A percentile compares a stretch with the other conserved stretches of the same genome.
Conservation (phyloP, 2,113 vertebrate genomes). For the Centropristis striata region DNA sequence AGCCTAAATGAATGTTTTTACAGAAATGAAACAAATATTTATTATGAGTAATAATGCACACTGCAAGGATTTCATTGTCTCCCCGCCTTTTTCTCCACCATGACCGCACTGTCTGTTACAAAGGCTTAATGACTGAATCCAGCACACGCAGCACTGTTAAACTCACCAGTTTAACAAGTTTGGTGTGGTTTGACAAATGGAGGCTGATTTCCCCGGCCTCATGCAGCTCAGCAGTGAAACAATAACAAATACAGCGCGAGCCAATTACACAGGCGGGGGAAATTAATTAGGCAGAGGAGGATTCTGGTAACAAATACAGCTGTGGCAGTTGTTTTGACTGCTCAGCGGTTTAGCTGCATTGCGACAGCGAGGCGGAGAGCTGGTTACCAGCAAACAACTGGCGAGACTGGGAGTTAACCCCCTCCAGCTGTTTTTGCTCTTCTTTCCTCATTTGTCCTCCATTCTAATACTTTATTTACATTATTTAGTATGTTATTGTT, state of each 20-base stretch:
- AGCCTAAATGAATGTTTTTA: background rate
- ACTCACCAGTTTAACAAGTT: slow-evolving; percentile 9
- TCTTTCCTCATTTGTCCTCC: background rate
- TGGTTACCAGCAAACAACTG: slow-evolving; percentile 33
- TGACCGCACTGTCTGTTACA: slow-evolving; percentile 38
- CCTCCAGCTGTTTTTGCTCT: background rate
- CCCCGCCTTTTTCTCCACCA: background rate
- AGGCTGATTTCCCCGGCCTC: slow-evolving; percentile 28
- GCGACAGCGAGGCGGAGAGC: slow-evolving; percentile 28
- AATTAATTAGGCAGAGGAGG: slow-evolving; percentile 27
- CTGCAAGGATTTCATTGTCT: slow-evolving; percentile 15
- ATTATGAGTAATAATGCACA: background rate
- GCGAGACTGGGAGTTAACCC: background rate
- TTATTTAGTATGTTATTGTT: background rate
- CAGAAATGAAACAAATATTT: background rate
- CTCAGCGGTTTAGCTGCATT: slow-evolving; percentile 39
- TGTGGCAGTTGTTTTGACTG: slow-evolving; percentile 31
- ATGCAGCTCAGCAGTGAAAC: slow-evolving; percentile 14
- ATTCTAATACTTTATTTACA: background rate
- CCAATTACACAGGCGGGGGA: slow-evolving; percentile 19
- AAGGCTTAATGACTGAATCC: slow-evolving; percentile 1
- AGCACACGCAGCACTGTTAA: background rate
- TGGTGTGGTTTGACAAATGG: slow-evolving; percentile 25
- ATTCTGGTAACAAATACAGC: slow-evolving; percentile 42
- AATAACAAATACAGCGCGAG: slow-evolving; percentile 38